Conservation (phyloP, 2,888 invertebrate species). For the Leptopterna dolabrata region DNA sequence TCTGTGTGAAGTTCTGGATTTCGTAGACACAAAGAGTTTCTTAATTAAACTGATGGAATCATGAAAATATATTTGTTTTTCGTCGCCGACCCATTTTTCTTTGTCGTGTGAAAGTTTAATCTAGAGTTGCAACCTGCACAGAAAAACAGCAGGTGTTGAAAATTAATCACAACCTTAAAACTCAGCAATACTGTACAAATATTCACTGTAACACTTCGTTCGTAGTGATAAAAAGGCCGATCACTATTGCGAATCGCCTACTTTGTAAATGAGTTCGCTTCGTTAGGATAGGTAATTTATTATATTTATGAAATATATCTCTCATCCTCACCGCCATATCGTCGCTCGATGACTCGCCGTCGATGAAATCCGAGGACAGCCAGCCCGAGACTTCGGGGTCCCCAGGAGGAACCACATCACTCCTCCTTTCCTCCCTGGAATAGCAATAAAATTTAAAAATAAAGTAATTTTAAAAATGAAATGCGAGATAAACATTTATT, state of each 20-base stretch:
- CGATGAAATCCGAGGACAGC: constrained; percentile 4
- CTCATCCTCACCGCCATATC: neutral
- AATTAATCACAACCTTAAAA: neutral
- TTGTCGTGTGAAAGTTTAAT: neutral
- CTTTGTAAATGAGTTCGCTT: no score
- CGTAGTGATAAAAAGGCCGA: neutral
- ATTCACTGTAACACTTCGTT: neutral
- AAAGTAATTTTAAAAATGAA: no score
- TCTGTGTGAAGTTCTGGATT: neutral
- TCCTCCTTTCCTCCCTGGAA: constrained; percentile 12
- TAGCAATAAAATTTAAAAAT: no score
- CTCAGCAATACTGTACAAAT: neutral
- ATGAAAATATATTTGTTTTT: neutral
- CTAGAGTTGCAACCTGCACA: neutral
- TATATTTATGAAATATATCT: neutral
- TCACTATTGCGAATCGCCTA: neutral
- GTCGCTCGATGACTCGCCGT: constrained; percentile 28
- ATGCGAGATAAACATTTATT: no score
- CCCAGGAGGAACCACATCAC: constrained; percentile 9
- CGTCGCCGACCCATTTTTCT: neutral
- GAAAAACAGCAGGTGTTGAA: neutral
- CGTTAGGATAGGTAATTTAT: neutral
- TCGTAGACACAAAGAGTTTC: neutral
- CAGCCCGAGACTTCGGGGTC: constrained; percentile 17
- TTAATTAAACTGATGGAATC: neutral